Conservation (phyloP, 2,797 vertebrate species). For the Cuculus canorus region DNA sequence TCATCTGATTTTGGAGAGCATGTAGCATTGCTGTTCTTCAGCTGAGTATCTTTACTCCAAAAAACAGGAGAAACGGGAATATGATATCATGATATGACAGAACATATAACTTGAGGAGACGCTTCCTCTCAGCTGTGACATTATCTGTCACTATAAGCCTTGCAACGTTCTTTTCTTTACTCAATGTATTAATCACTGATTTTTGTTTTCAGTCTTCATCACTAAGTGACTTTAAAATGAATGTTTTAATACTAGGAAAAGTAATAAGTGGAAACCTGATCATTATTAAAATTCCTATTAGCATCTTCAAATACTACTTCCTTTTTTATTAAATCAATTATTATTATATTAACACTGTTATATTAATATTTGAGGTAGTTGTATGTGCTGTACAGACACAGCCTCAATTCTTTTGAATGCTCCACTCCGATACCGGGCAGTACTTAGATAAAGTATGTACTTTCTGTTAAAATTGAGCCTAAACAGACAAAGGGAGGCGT, state of each 20-base stretch:
- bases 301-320: not conserved
- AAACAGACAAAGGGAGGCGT: not conserved
- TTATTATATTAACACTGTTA: not conserved
- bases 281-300: not conserved
- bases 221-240: not conserved
- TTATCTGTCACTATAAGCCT: not conserved
- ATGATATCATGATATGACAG: not conserved
- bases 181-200: not conserved
- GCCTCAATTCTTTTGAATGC: not conserved
- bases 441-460: not conserved
- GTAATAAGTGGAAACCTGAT: not conserved
- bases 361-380: not conserved
- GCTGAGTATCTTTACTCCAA: not conserved
- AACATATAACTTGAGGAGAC: not conserved
- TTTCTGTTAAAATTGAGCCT: not conserved
- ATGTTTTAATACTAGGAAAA: not conserved
- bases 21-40: not conserved
- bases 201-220: not conserved
- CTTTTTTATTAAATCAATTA: not conserved
- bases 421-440: not conserved
- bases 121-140: not conserved
- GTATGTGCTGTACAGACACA: not conserved
- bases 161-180: not conserved
- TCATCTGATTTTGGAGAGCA: not conserved
- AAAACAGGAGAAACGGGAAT: not conserved